Evolutionary conservation across 2,797 vertebrate genomes (phyloP), one percentile per base, ranked within the genome.

Genomic region (Otolemur crassicaudatus): DNA sequence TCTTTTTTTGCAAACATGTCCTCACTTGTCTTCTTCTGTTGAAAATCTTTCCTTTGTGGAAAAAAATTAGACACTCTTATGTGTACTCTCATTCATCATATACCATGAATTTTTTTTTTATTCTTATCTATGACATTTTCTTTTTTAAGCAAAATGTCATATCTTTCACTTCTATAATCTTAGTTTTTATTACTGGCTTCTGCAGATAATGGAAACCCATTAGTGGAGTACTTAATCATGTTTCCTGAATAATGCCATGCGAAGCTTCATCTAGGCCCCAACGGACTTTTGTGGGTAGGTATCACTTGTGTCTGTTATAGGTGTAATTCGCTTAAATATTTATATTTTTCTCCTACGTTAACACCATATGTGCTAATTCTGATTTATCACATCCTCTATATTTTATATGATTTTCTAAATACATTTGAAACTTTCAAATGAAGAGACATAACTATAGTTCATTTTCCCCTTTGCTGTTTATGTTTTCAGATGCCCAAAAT

Each of bases 361-460:
- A 79, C 23, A 13, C 67, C 67, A 19, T 56, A 70, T 43, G 25
- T 90, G 5, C 61, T 76, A 89, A 80, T 82, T 86, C 29, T 94
- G 40, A 31, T 19, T 92, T 58, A 88, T 60, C 29, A 81, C 8
- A 34, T 31, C 80, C 5, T 73, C 4, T 37, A 72, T 1, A 65
- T 89, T 94, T 89, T 87, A 58, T 43, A 43, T 84, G 9, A 85
- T 34, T 86, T 86, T 92, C 23, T 75, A 86, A 20, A 81, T 85
- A 31, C 0, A 60, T 23, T 61, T 27, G 20, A 80, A 86, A 2
- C 8, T 43, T 91, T 80, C 49, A 67, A 83, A 25, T n/a, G 0
- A 80, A 80, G 4, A 46, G 2, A 70, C 1, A 14, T 0, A 49
- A 9, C 2, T 49, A 40, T 43, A 40, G 9, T 91, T 63, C 65